Conservation (phyloP, 2,888 invertebrate species). For the Pyrrhosoma nymphula region DNA sequence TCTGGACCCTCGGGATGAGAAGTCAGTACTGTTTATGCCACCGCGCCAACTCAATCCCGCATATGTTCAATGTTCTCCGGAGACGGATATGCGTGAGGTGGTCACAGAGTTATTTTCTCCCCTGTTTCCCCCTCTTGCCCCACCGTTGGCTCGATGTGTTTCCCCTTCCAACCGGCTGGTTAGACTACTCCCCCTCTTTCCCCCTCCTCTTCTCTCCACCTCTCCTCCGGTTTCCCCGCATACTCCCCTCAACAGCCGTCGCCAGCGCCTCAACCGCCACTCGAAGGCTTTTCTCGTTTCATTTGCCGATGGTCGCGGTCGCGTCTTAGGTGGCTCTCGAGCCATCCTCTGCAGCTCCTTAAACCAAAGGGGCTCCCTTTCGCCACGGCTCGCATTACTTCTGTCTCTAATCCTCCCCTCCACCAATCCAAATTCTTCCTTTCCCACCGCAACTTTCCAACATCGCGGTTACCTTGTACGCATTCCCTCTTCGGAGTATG, state of each 20-base stretch:
- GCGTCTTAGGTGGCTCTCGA: constrained; percentile 46
- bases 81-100: background rate
- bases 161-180: background rate
- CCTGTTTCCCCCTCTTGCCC: background rate
- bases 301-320: constrained; percentile 51
- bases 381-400: background rate
- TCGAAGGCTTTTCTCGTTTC: constrained; percentile 39
- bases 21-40: no score
- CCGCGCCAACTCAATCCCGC: no score
- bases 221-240: background rate
- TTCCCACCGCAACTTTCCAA: background rate
- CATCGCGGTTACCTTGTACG: background rate
- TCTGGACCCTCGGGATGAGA: no score
- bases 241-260: background rate
- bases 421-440: background rate
- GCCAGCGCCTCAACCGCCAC: constrained; percentile 17
- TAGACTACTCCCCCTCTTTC: background rate
- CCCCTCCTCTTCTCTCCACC: background rate
- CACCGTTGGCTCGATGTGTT: background rate
- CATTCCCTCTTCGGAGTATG: background rate
- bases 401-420: background rate
- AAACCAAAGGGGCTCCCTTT: background rate
- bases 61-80: no score
- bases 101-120: background rate
- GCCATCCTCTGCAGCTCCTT: background rate